Conservation (phyloP, 1,140 invertebrate species). For the Gryon sp. region DNA sequence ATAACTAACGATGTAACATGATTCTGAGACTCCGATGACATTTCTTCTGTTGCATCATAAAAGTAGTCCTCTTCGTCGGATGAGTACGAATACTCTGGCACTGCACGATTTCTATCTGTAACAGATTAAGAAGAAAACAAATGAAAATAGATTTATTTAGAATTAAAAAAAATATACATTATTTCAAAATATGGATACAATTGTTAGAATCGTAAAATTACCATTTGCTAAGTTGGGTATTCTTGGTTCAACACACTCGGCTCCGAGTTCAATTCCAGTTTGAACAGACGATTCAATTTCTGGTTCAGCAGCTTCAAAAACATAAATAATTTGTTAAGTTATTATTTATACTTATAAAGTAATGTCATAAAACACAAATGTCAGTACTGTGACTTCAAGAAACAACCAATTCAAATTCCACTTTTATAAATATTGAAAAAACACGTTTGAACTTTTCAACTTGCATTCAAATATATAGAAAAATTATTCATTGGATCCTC, state of each 20-base stretch:
- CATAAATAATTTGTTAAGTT: too few species aligned
- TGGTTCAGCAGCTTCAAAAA: conserved; percentile 48
- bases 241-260: conserved; percentile 81
- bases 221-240: conserved; percentile 70
- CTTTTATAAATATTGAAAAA: too few species aligned
- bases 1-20: conserved; percentile 52
- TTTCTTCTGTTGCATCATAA: conserved; percentile 94
- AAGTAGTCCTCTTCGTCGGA: conserved; percentile 98
- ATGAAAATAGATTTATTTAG: conserved; percentile 8
- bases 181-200: too few species aligned
- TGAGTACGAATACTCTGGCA: conserved; percentile 96
- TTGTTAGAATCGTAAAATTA: conserved; percentile 51
- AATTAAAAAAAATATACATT: too few species aligned
- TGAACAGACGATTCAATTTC: conserved; percentile 77
- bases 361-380: too few species aligned
- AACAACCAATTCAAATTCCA: too few species aligned
- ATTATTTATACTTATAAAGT: too few species aligned
- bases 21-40: conserved; percentile 77
- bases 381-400: too few species aligned
- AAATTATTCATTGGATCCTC: too few species aligned
- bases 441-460: too few species aligned
- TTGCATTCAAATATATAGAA: too few species aligned
- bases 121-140: conserved; percentile 45
- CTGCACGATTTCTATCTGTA: conserved; percentile 79
- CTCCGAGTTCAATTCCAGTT: conserved; percentile 82